Evolutionary conservation across 2,888 invertebrate genomes (phyloP).

Genomic region (Drosophila demipolita): DNA sequence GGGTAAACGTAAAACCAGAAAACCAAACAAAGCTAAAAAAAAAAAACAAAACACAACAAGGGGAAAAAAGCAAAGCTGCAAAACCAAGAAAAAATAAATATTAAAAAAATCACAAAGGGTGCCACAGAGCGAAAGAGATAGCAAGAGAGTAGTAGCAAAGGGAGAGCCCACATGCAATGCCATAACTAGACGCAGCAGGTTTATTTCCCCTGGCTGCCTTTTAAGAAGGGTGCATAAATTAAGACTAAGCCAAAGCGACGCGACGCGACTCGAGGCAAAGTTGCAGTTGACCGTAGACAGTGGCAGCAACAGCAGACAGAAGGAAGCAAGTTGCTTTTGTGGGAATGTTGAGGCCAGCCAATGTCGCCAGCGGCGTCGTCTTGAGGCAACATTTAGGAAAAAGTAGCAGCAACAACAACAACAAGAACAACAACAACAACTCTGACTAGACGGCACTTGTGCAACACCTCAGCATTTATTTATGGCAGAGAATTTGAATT

Average conservation of each 20-base stretch:
- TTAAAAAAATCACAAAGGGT: constrained; percentile 24
- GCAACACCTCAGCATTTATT: constrained; percentile 69
- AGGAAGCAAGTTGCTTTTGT: constrained; percentile 38
- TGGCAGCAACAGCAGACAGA: constrained; percentile 19
- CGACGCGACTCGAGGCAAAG: constrained; percentile 45
- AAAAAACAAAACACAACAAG: constrained; percentile 25
- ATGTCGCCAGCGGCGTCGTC: constrained; percentile 34
- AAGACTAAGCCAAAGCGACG: constrained; percentile 57
- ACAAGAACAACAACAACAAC: background rate
- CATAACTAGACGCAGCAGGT: constrained; percentile 66
- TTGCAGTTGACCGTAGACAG: constrained; percentile 74
- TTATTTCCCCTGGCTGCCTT: constrained; percentile 29
- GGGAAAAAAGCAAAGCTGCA: constrained; percentile 45
- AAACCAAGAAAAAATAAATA: constrained; percentile 61
- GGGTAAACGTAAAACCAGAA: constrained; percentile 60
- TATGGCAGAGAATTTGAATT: constrained; percentile 71
- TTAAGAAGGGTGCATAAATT: constrained; percentile 81
- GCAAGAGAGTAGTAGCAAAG: background rate
- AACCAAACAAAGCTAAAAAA: constrained; percentile 34
- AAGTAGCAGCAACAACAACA: constrained; percentile 5
- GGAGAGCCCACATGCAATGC: constrained; percentile 59
- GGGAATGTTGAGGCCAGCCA: constrained; percentile 50
- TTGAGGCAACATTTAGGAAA: constrained; percentile 48
- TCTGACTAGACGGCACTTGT: constrained; percentile 43
- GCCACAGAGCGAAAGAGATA: constrained; percentile 33